These are phyloP conservation scores for Echinops telfairi DNA, from an alignment of 2,113 vertebrate genomes.

Conservation along the genomic window DNA sequence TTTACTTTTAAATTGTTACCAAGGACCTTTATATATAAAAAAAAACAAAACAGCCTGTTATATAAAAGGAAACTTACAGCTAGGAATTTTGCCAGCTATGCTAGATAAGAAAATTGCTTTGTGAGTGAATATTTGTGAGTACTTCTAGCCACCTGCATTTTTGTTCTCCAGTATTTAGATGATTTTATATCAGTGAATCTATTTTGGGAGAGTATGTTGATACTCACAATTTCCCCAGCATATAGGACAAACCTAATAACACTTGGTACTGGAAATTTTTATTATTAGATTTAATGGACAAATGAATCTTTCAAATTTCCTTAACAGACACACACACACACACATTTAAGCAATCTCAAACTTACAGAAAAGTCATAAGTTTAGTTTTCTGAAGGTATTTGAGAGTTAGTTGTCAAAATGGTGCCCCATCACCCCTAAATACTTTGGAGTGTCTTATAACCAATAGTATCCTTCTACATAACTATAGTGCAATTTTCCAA, in stretches of 20 bases:
- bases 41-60: conserved; percentile 26
- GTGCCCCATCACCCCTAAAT: background rate
- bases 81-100: conserved; percentile 73
- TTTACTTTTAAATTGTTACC: conserved; percentile 65
- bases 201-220: conserved; percentile 62
- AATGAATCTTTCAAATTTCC: conserved; percentile 40
- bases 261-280: conserved; percentile 3
- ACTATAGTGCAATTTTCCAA: background rate
- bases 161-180: background rate
- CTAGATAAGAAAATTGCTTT: conserved; percentile 81
- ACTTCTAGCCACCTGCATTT: conserved; percentile 50
- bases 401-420: background rate
- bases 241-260: conserved; percentile 62
- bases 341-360: conserved; percentile 29
- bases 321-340: background rate
- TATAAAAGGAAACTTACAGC: conserved; percentile 74
- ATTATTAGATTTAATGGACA: conserved; percentile 40
- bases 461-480: background rate
- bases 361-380: conserved; percentile 34
- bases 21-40: conserved; percentile 18
- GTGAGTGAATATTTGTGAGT: conserved; percentile 67
- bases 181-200: background rate
- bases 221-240: conserved; percentile 54
- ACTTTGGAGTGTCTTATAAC: background rate
- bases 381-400: conserved; percentile 34